Evolutionary conservation across 2,888 invertebrate genomes (phyloP).

Genomic region (Nezara viridula): DNA sequence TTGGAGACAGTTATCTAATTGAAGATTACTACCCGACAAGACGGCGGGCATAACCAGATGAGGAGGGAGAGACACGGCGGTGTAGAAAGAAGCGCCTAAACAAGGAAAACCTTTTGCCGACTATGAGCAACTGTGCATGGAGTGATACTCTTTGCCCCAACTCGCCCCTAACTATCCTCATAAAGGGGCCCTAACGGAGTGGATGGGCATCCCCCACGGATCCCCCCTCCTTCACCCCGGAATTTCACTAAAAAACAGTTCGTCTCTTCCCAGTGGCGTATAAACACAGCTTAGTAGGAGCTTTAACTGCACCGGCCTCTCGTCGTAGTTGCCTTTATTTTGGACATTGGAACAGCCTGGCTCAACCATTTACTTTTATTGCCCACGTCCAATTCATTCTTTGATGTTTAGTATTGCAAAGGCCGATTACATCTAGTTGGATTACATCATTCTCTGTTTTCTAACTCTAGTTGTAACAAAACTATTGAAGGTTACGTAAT

Average conservation of each 20-base stretch:
- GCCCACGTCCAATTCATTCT: background rate
- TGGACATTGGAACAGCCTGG: background rate
- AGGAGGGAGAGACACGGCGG: background rate
- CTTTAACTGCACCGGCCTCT: background rate
- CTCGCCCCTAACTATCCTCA: slow-evolving; percentile 3
- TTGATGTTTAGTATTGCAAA: background rate
- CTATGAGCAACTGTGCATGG: slow-evolving; percentile 17
- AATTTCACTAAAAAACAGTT: slow-evolving; percentile 13
- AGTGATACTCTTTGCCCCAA: slow-evolving; percentile 10
- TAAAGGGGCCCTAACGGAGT: slow-evolving; percentile 1
- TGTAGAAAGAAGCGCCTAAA: background rate
- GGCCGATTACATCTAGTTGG: background rate
- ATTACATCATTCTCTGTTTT: background rate
- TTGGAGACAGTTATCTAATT: background rate
- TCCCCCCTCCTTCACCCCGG: background rate
- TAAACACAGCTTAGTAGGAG: slow-evolving; percentile 14
- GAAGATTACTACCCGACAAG: slow-evolving; percentile 12
- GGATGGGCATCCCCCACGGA: background rate
- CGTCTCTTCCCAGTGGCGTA: background rate
- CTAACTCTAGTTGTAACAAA: background rate
- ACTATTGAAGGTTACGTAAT: no score
- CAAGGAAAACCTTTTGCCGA: slow-evolving; percentile 30
- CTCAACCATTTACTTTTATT: slow-evolving; percentile 18
- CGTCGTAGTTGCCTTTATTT: background rate
- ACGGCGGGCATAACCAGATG: background rate